A percentile compares a stretch with the other conserved stretches of the same genome.
phyloP scores from a whole-genome alignment of 2,113 vertebrate species.

The Xenus cinereus region DNA sequence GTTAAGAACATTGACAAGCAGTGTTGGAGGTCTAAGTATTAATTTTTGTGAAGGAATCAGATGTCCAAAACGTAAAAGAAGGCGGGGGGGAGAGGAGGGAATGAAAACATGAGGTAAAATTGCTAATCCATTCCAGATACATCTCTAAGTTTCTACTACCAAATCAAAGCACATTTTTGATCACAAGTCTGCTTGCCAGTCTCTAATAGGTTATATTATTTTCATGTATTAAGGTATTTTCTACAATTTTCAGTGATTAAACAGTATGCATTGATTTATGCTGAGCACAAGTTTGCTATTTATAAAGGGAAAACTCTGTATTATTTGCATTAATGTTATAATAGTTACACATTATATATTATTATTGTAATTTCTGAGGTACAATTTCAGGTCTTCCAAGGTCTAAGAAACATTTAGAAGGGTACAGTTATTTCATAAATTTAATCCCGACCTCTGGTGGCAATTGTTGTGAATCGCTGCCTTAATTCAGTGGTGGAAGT shows the following conservation, averaged over 20 bases:
- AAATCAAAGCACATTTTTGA: not conserved
- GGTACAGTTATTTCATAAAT: not conserved
- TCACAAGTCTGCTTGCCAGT: not conserved
- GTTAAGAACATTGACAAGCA: not conserved
- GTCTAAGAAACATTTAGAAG: not conserved
- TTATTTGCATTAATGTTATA: not conserved
- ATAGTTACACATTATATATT: not conserved
- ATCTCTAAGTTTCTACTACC: not conserved
- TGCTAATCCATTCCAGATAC: not conserved
- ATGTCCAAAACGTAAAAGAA: not conserved
- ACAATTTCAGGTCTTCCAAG: not conserved
- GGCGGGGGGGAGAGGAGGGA: too few species aligned
- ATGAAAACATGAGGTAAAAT: not conserved
- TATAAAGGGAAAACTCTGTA: not conserved
- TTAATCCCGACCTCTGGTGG: constrained; percentile 42
- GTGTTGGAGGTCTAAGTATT: not conserved
- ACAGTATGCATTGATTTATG: not conserved
- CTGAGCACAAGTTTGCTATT: not conserved
- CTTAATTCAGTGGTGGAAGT: not conserved
- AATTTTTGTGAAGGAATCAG: not conserved
- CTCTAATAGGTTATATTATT: not conserved
- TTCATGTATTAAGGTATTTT: not conserved
- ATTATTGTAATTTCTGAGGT: not conserved
- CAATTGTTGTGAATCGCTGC: not conserved
- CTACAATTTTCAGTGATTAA: not conserved